A percentile compares a stretch with the other conserved stretches of the same genome.
These are phyloP conservation scores for Phalloptychus januarius DNA, from an alignment of 2,797 vertebrate genomes.

Conservation along the genomic window DNA sequence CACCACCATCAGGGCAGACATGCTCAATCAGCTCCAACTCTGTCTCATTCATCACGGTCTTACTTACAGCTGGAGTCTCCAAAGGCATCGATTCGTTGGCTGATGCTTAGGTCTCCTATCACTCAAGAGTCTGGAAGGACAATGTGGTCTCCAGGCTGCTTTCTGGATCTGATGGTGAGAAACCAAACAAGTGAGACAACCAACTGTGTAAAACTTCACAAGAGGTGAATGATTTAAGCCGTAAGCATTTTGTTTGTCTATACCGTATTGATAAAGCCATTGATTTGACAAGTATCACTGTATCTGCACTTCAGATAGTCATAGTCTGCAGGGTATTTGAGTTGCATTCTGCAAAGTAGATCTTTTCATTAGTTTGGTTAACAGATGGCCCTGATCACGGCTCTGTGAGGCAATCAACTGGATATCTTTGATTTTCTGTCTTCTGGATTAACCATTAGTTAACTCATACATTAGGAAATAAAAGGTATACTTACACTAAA, in stretches of 20 bases:
- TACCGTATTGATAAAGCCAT: constrained; percentile 53
- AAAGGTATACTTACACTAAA: neutral
- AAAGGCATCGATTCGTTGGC: constrained; percentile 50
- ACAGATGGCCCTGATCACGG: neutral
- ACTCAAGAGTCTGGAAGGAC: constrained; percentile 23
- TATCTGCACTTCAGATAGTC: constrained; percentile 49
- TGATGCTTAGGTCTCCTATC: constrained; percentile 29
- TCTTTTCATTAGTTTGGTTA: neutral
- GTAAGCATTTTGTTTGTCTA: constrained; percentile 50
- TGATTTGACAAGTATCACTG: constrained; percentile 67
- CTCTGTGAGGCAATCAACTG: neutral
- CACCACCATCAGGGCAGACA: constrained; percentile 62
- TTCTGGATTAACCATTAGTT: neutral
- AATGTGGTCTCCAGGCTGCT: constrained; percentile 18
- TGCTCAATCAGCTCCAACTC: constrained; percentile 68
- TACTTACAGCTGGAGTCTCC: constrained; percentile 55
- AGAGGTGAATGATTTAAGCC: constrained; percentile 58
- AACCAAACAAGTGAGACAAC: constrained; percentile 30
- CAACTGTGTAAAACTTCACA: constrained; percentile 34
- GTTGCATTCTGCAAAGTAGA: constrained; percentile 19
- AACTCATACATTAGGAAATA: neutral
- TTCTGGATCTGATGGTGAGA: constrained; percentile 33
- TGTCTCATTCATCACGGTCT: constrained; percentile 65
- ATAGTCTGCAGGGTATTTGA: constrained; percentile 50
- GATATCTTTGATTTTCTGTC: neutral